phyloP scores from a whole-genome alignment of 2,113 vertebrate genomes.

The Paratilapia polleni region DNA sequence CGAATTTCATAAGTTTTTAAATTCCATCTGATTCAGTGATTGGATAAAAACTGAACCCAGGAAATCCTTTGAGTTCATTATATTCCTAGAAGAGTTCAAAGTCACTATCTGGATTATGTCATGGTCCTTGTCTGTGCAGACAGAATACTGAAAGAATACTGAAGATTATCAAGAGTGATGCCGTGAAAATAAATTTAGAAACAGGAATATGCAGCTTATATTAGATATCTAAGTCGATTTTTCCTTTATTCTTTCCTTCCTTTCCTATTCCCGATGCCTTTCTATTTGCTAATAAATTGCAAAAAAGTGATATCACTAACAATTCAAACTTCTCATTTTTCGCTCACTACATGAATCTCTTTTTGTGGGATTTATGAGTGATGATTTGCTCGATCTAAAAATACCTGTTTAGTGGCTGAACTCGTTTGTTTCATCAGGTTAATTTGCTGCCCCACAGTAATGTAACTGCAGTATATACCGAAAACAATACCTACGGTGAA shows the following conservation, averaged over 20 bases:
- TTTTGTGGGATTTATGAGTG: background rate
- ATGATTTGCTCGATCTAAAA: background rate
- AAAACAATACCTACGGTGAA: background rate
- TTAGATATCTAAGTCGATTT: background rate
- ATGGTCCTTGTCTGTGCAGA: background rate
- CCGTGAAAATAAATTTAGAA: background rate
- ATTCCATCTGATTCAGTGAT: background rate
- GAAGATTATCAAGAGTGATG: background rate
- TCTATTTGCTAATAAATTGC: background rate
- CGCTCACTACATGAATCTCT: background rate
- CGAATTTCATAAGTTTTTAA: conserved; percentile 5
- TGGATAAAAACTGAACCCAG: background rate
- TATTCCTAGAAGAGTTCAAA: too few species aligned
- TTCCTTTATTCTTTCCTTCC: background rate
- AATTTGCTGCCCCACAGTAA: background rate
- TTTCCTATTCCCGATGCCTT: background rate
- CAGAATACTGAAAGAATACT: background rate
- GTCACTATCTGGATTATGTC: background rate
- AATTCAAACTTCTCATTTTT: background rate
- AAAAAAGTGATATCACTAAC: background rate
- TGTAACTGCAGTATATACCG: too few species aligned
- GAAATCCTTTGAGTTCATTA: background rate
- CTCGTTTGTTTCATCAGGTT: background rate
- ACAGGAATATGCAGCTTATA: background rate
- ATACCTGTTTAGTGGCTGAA: background rate